Evolutionary conservation across 2,797 vertebrate species (phyloP).

Genomic region (Emys orbicularis): DNA sequence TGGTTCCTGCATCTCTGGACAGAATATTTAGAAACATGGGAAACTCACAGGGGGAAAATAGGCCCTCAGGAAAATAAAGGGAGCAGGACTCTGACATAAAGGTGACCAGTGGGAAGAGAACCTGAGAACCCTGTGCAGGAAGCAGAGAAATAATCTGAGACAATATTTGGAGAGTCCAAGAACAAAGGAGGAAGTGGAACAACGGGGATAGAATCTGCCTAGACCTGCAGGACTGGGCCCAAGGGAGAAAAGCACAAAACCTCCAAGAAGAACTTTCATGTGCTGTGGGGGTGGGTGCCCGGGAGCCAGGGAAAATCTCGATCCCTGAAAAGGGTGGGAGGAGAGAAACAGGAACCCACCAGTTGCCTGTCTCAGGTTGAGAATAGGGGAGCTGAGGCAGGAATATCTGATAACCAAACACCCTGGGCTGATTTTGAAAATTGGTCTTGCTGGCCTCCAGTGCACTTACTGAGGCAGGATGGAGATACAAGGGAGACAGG

Average conservation of each 20-base stretch:
- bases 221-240: not conserved
- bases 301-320: not conserved
- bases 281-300: not conserved
- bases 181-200: not conserved
- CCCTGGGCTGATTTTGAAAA: not conserved
- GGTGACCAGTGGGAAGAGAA: not conserved
- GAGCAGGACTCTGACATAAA: not conserved
- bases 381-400: not conserved
- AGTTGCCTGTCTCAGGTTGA: not conserved
- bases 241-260: not conserved
- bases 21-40: rapidly evolving
- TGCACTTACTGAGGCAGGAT: not conserved
- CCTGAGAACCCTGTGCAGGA: not conserved
- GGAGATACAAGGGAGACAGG: not conserved
- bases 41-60: not conserved
- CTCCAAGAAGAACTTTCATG: not conserved
- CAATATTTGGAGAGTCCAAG: not conserved
- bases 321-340: not conserved
- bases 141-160: not conserved
- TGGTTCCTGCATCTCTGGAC: not conserved
- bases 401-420: not conserved
- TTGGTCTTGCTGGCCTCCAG: not conserved
- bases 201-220: not conserved
- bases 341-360: not conserved
- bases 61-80: not conserved